Percentiles rank a stretch among this genome's conserved stretches.
Evolutionary conservation across 2,113 vertebrate species (phyloP).

Genomic region (Dolichotis patagonum): DNA sequence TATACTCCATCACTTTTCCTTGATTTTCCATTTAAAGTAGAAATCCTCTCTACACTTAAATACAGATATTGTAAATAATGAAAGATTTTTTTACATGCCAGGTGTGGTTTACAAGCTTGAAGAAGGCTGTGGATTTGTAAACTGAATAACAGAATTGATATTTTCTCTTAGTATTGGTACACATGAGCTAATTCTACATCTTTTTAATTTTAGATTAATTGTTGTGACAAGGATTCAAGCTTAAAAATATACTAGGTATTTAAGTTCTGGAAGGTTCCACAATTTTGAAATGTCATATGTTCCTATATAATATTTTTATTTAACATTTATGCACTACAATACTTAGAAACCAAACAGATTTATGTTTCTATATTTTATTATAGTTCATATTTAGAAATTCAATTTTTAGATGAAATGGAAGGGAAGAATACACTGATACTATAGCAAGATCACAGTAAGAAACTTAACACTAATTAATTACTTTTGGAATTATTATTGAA

Average conservation of each 20-base stretch:
- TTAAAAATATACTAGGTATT: slow-evolving; percentile 5
- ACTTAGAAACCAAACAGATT: not conserved
- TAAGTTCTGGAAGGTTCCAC: not conserved
- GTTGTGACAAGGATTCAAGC: not conserved
- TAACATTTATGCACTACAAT: not conserved
- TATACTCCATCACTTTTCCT: not conserved
- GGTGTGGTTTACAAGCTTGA: slow-evolving; percentile 5
- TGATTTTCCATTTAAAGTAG: slow-evolving; percentile 15
- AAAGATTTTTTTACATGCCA: not conserved
- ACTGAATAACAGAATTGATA: not conserved
- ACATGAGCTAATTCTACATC: not conserved
- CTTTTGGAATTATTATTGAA: not conserved
- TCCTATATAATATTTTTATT: not conserved
- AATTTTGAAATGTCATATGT: not conserved
- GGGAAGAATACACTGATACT: not conserved
- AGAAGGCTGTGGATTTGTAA: not conserved
- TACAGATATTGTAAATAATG: not conserved
- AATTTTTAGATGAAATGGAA: not conserved
- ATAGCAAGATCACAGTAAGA: not conserved
- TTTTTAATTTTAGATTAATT: slow-evolving; percentile 7
- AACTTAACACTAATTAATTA: not conserved
- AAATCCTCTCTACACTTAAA: not conserved
- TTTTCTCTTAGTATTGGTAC: not conserved
- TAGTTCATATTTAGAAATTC: not conserved
- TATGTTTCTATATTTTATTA: not conserved